Conservation (phyloP, 2,888 invertebrate species). For the Priocnemis perturbator region DNA sequence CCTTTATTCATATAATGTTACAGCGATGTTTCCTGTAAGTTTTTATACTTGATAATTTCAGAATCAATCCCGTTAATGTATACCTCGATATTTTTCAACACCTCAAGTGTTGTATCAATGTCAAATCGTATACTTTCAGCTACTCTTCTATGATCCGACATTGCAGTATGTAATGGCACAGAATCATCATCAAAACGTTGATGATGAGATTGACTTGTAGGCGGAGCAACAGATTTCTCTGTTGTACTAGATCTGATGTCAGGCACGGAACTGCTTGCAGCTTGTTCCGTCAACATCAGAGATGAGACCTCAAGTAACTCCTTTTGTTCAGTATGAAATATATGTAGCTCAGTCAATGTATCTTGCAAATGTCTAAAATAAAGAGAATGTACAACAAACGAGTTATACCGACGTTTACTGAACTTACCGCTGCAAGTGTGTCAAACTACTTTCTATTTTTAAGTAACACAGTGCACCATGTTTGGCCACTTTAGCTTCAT, state of each 20-base stretch:
- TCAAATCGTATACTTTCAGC: too few species aligned
- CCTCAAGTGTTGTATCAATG: too few species aligned
- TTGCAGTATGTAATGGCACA: too few species aligned
- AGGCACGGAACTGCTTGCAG: too few species aligned
- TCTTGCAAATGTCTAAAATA: not conserved
- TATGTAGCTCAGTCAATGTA: not conserved
- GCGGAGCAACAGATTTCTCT: too few species aligned
- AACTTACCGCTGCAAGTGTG: conserved; percentile 81
- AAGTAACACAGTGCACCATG: conserved; percentile 83
- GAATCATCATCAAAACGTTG: too few species aligned
- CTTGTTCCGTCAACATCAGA: too few species aligned
- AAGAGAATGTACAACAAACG: not conserved
- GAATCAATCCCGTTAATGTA: not conserved
- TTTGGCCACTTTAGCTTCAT: conserved; percentile 79
- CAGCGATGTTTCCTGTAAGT: not conserved
- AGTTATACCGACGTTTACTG: not conserved
- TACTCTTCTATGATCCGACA: too few species aligned
- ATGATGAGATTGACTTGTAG: too few species aligned
- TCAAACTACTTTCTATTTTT: conserved; percentile 79
- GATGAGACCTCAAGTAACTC: not conserved
- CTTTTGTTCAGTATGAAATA: not conserved
- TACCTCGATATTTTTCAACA: too few species aligned
- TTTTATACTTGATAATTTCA: not conserved
- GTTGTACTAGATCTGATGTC: too few species aligned
- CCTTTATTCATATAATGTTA: conserved; percentile 3